phyloP scores from a whole-genome alignment of 2,888 invertebrate species.

The Cremastobaeus sp. region DNA sequence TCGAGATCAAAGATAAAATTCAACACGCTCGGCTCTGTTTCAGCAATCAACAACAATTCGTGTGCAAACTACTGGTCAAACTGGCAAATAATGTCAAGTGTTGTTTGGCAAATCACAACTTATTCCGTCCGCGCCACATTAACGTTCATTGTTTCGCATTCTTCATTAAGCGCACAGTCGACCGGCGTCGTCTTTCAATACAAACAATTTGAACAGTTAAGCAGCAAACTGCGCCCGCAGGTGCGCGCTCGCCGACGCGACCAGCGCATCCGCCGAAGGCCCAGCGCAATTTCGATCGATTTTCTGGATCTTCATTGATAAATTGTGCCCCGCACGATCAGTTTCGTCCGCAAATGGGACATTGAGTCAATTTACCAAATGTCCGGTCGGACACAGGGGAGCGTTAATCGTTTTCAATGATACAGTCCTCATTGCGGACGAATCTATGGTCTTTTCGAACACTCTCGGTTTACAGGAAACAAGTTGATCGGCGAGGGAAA shows the following conservation, averaged over 20 bases:
- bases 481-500: no score
- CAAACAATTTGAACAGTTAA: not conserved
- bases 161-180: not conserved
- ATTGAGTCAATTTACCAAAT: slow-evolving; percentile 76
- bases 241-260: not conserved
- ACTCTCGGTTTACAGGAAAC: slow-evolving; percentile 15
- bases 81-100: no score
- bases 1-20: not conserved
- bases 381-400: slow-evolving; percentile 75
- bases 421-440: slow-evolving; percentile 60
- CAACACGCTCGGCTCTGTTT: no score
- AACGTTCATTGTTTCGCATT: slow-evolving; percentile 6
- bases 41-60: no score
- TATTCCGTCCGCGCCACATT: not conserved
- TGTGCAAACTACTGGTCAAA: no score
- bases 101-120: not conserved
- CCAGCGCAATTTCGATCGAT: not conserved
- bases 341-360: slow-evolving; percentile 68
- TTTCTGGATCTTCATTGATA: not conserved
- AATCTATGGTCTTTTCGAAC: slow-evolving; percentile 16
- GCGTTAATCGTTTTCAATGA: slow-evolving; percentile 75
- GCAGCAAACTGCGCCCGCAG: not conserved
- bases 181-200: slow-evolving; percentile 1
- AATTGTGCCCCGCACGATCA: slow-evolving; percentile 46
- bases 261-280: not conserved